Conservation (phyloP, 2,113 vertebrate species). For the Ellobius talpinus region DNA sequence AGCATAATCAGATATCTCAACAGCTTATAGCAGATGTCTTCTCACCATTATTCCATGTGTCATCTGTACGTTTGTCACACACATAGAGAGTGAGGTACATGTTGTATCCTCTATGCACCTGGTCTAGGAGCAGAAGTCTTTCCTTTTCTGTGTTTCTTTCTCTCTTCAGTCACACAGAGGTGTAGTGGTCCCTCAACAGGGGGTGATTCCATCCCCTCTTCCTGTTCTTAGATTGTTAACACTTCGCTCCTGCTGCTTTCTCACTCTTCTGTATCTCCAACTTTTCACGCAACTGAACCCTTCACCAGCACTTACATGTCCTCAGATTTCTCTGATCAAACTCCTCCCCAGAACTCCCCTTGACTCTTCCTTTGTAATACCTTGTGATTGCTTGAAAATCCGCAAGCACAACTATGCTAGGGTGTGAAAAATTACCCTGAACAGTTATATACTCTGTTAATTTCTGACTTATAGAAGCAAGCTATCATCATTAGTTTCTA, state of each 20-base stretch:
- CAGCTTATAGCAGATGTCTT: neutral
- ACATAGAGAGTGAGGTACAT: neutral
- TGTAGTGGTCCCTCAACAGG: neutral
- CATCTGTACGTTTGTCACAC: neutral
- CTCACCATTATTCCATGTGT: too few species aligned
- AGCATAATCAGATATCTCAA: neutral
- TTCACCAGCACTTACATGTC: neutral
- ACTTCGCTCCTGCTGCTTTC: neutral
- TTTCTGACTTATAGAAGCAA: neutral
- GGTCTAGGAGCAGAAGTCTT: neutral
- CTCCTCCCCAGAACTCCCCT: fast-evolving
- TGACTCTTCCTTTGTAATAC: neutral
- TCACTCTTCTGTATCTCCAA: neutral
- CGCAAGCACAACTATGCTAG: neutral
- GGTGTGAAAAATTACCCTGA: neutral
- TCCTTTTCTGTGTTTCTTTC: neutral
- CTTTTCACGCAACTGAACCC: neutral
- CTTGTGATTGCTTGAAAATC: neutral
- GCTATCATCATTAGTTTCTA: neutral
- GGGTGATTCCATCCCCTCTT: neutral
- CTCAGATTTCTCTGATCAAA: neutral
- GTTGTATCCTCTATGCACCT: neutral
- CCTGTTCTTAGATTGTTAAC: neutral
- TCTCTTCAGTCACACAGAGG: neutral
- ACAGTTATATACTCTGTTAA: neutral